phyloP scores from a whole-genome alignment of 2,888 invertebrate species.

The Scaptomyza polygonia region DNA sequence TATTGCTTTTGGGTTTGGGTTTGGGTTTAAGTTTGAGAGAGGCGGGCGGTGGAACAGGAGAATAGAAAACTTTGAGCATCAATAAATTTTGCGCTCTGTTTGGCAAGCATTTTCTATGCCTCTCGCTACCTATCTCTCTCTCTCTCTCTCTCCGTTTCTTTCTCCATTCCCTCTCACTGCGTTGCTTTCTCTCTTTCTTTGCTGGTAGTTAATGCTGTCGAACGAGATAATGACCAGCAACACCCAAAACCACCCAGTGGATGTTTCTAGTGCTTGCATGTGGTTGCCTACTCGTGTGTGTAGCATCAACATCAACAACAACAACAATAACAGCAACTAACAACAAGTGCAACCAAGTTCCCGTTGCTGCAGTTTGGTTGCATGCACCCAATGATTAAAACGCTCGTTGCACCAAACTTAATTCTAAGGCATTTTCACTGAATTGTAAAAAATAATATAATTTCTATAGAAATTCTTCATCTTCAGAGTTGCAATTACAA shows the following conservation, averaged over 20 bases:
- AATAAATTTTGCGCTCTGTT: conserved; percentile 52
- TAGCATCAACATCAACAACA: conserved; percentile 16
- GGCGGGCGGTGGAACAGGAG: neutral
- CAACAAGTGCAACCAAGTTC: conserved; percentile 46
- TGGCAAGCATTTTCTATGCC: conserved; percentile 32
- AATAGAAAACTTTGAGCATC: conserved; percentile 37
- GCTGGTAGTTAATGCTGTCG: conserved; percentile 67
- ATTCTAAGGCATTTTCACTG: conserved; percentile 76
- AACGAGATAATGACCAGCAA: conserved; percentile 70
- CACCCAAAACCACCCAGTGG: conserved; percentile 64
- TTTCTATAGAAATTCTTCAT: conserved; percentile 69
- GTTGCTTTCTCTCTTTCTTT: conserved; percentile 5
- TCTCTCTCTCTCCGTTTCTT: neutral
- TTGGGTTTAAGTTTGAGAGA: neutral
- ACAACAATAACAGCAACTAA: conserved; percentile 7
- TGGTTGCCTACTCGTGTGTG: conserved; percentile 61
- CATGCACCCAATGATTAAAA: conserved; percentile 78
- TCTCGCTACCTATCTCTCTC: neutral
- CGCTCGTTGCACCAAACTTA: conserved; percentile 66
- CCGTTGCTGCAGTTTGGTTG: conserved; percentile 59
- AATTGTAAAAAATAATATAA: conserved; percentile 70
- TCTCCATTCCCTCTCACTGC: neutral
- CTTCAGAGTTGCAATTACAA: conserved; percentile 57
- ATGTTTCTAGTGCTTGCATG: conserved; percentile 31
- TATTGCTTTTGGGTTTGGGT: conserved; percentile 8